Percentiles rank a stretch among this genome's conserved stretches.
phyloP scores from a whole-genome alignment of 2,797 vertebrate genomes.

The Eospalax fontanierii region DNA sequence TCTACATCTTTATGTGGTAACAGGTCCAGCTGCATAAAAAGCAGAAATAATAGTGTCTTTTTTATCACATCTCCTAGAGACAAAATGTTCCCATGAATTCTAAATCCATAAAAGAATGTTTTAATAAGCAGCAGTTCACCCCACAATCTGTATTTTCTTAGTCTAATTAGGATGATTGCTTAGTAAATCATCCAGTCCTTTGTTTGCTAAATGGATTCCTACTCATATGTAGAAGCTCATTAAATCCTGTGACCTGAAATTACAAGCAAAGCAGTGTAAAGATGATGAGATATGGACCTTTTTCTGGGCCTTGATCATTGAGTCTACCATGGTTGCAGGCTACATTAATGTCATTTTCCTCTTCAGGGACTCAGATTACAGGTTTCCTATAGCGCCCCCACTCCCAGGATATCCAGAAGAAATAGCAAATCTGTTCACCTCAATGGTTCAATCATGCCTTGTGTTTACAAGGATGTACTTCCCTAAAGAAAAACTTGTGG shows the following conservation, averaged over 20 bases:
- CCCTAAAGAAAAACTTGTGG: neutral
- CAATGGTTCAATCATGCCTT: neutral
- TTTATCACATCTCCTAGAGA: slow-evolving; percentile 63
- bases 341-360: neutral
- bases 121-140: slow-evolving; percentile 74
- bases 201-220: slow-evolving; percentile 64
- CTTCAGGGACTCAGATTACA: neutral
- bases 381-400: neutral
- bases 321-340: neutral
- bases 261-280: neutral
- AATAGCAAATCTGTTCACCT: neutral
- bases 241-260: slow-evolving; percentile 62
- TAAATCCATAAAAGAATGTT: slow-evolving; percentile 51
- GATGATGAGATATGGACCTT: slow-evolving; percentile 6
- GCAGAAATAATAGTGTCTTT: slow-evolving; percentile 39
- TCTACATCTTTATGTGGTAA: slow-evolving; percentile 39
- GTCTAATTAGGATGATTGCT: slow-evolving; percentile 67
- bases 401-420: neutral
- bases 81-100: slow-evolving; percentile 73
- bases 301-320: neutral
- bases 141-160: slow-evolving; percentile 71
- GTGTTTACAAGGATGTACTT: neutral
- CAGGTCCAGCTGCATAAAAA: slow-evolving; percentile 36
- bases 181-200: slow-evolving; percentile 69
- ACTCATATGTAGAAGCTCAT: slow-evolving; percentile 54